Evolutionary conservation across 2,797 vertebrate genomes (phyloP).

Genomic region (Saxicola maurus): DNA sequence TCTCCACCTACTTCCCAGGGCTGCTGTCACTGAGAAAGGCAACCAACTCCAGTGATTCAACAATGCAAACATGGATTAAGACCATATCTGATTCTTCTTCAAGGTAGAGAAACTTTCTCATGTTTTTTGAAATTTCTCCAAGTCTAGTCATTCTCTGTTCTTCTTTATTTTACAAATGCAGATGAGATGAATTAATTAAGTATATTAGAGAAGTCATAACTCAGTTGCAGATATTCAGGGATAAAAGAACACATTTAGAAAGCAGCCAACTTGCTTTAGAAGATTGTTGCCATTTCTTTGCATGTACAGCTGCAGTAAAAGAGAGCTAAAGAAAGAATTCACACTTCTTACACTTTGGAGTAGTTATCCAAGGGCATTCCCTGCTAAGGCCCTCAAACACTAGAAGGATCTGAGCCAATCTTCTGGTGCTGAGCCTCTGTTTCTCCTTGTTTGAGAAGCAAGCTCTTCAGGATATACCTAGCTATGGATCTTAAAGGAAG

Average conservation of each 20-base stretch:
- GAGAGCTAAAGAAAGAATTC: constrained; percentile 17
- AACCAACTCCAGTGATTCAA: background rate
- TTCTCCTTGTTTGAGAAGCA: background rate
- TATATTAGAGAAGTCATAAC: constrained; percentile 3
- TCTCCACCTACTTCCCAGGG: background rate
- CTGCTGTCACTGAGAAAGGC: background rate
- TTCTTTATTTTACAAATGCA: constrained; percentile 11
- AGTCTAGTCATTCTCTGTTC: background rate
- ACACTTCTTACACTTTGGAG: background rate
- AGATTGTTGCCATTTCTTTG: background rate
- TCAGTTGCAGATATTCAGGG: background rate
- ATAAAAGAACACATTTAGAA: background rate
- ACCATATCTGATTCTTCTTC: background rate
- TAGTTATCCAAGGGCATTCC: background rate
- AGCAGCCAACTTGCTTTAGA: background rate
- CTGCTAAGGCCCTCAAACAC: background rate
- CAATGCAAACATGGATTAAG: background rate
- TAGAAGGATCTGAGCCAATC: background rate
- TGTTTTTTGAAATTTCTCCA: background rate
- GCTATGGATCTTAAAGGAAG: background rate
- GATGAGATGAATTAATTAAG: background rate
- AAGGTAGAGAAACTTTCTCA: background rate
- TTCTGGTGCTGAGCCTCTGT: background rate
- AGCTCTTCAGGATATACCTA: background rate
- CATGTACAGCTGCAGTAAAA: background rate